Evolutionary conservation across 37 sponge, comb jelly and placozoan species (phyloP).

Genomic region (Agelas oroides): DNA sequence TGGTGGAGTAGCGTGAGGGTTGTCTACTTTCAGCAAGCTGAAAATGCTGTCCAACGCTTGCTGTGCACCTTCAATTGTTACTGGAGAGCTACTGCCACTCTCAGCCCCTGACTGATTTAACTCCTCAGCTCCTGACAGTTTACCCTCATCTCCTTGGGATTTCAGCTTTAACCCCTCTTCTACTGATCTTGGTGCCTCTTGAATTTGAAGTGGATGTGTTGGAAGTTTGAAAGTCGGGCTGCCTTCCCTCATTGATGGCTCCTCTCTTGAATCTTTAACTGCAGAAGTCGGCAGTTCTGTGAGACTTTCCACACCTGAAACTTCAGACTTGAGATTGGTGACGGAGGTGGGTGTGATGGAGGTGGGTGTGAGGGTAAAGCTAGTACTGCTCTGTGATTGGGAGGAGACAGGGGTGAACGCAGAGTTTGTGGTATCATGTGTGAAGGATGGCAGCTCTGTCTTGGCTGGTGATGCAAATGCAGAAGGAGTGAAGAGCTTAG

Average conservation of each 20-base stretch:
- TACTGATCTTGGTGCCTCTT: too few relatives aligned
- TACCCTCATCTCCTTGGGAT: not conserved
- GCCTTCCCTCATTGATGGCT: too few relatives aligned
- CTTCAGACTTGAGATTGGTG: not conserved
- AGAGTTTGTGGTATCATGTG: not conserved
- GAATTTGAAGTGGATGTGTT: too few relatives aligned
- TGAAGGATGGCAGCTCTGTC: not conserved
- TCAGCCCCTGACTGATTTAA: not conserved
- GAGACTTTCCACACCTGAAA: not conserved
- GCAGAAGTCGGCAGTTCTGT: too few relatives aligned
- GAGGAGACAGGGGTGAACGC: not conserved
- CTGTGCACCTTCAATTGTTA: not conserved
- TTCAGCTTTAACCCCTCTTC: too few relatives aligned
- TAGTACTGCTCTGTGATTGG: not conserved
- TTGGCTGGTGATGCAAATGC: conserved; percentile 19
- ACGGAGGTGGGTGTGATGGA: not conserved
- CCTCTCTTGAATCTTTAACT: not conserved
- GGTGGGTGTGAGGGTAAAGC: not conserved
- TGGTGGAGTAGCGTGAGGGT: not conserved
- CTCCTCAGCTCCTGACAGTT: not conserved
- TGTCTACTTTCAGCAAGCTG: conserved; percentile 13
- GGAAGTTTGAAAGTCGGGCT: too few relatives aligned
- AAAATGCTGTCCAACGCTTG: conserved; percentile 2
- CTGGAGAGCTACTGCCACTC: too few relatives aligned
- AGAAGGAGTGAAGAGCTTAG: conserved; percentile 61